Conservation (phyloP, 2,113 vertebrate species). For the Chaetorhynchus papuensis region DNA sequence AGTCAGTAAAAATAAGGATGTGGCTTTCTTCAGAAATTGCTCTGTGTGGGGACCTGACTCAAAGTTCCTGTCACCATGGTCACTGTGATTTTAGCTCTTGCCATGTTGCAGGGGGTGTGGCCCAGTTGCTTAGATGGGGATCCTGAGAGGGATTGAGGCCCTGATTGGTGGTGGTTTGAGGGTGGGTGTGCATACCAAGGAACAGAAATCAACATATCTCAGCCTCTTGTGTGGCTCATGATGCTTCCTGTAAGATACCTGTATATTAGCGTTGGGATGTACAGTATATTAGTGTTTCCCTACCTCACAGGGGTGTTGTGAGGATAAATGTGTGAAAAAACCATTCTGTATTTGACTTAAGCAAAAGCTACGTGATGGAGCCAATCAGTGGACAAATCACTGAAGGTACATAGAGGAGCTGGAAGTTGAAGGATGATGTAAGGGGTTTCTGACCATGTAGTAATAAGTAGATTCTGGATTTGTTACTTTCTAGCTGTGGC, state of each 20-base stretch:
- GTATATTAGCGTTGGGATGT: not conserved
- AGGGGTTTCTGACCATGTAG: not conserved
- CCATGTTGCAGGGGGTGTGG: not conserved
- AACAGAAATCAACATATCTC: not conserved
- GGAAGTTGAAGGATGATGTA: not conserved
- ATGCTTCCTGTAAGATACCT: not conserved
- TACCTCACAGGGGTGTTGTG: slow-evolving; percentile 65
- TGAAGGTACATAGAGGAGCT: not conserved
- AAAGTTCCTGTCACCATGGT: not conserved
- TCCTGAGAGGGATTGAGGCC: not conserved
- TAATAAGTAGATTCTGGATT: not conserved
- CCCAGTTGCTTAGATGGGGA: not conserved
- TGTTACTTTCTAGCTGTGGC: not conserved
- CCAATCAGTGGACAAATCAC: not conserved
- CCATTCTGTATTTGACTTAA: not conserved
- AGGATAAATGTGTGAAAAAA: not conserved
- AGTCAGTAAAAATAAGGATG: not conserved
- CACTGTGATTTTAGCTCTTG: not conserved
- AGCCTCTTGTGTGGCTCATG: not conserved
- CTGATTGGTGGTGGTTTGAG: not conserved
- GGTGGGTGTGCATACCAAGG: not conserved
- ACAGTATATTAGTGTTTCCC: not conserved
- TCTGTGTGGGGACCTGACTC: not conserved
- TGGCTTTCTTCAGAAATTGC: not conserved
- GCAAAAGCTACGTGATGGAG: not conserved